phyloP scores from a whole-genome alignment of 2,888 invertebrate genomes.

The Eupithecia dodoneata region DNA sequence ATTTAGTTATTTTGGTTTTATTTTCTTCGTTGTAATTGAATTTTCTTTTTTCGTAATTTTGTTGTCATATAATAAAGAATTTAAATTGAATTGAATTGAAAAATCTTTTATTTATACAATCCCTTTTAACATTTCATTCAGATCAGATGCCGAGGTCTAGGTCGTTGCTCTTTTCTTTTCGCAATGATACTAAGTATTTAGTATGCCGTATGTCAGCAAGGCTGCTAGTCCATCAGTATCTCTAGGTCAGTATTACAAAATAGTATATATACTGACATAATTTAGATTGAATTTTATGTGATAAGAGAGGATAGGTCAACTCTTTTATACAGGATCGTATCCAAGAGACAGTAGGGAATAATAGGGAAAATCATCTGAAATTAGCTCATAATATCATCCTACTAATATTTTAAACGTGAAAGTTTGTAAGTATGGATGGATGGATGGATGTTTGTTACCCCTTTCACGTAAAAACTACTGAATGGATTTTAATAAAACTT shows the following conservation, averaged over 20 bases:
- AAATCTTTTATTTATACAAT: no score
- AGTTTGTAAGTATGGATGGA: no score
- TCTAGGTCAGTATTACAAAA: neutral
- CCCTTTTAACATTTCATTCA: neutral
- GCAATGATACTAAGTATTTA: conserved; percentile 3
- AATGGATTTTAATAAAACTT: no score
- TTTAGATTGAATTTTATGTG: neutral
- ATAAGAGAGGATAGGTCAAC: neutral
- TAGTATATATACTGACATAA: neutral
- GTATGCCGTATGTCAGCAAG: conserved; percentile 7
- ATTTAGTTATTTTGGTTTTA: no score
- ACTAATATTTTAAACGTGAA: no score
- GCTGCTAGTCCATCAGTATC: neutral
- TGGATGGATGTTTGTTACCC: no score
- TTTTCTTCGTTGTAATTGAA: no score
- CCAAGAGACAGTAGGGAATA: neutral
- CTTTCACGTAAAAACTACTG: no score
- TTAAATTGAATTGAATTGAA: no score
- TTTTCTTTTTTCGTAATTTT: no score
- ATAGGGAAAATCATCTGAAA: neutral
- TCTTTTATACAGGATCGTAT: neutral
- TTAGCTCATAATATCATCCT: no score
- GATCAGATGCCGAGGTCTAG: neutral
- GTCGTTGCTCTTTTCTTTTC: neutral
- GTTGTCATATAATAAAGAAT: no score